A percentile compares a stretch with the other conserved stretches of the same genome.
Conservation (phyloP, 2,888 invertebrate genomes). For the Laothoe populi region DNA sequence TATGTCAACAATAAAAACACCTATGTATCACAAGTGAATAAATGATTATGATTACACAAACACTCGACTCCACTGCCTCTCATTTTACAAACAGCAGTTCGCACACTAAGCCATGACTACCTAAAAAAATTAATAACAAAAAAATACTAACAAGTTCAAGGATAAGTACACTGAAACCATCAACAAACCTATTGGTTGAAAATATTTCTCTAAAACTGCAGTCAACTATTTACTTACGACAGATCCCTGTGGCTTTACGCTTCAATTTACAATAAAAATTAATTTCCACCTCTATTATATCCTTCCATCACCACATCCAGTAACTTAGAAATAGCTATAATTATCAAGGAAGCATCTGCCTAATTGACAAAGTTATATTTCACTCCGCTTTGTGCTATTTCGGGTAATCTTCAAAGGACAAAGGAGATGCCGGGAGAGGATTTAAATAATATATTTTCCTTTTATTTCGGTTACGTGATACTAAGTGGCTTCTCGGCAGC, state of each 20-base stretch:
- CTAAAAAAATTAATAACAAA: too few relatives aligned
- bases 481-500: conserved; percentile 1
- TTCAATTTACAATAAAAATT: background rate
- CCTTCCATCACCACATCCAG: background rate
- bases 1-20: too few relatives aligned
- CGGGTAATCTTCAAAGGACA: conserved; percentile 1
- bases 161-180: background rate
- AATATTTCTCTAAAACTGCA: background rate
- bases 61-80: too few relatives aligned
- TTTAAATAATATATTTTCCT: conserved; percentile 16
- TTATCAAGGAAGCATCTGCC: conserved; percentile 19
- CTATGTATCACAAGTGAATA: too few relatives aligned
- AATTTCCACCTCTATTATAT: conserved; percentile 13
- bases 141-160: too few relatives aligned
- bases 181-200: background rate
- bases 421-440: conserved; percentile 6
- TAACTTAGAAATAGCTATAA: conserved; percentile 4
- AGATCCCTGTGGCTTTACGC: background rate
- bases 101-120: too few relatives aligned
- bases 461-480: conserved; percentile 20
- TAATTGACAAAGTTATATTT: conserved; percentile 29
- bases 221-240: background rate
- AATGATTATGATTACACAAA: too few relatives aligned
- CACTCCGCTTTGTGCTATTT: conserved; percentile 22
- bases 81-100: too few relatives aligned